A percentile compares a stretch with the other conserved stretches of the same genome.
These are phyloP conservation scores for Sitta europaea DNA, from an alignment of 2,113 vertebrate species.

Conservation along the genomic window DNA sequence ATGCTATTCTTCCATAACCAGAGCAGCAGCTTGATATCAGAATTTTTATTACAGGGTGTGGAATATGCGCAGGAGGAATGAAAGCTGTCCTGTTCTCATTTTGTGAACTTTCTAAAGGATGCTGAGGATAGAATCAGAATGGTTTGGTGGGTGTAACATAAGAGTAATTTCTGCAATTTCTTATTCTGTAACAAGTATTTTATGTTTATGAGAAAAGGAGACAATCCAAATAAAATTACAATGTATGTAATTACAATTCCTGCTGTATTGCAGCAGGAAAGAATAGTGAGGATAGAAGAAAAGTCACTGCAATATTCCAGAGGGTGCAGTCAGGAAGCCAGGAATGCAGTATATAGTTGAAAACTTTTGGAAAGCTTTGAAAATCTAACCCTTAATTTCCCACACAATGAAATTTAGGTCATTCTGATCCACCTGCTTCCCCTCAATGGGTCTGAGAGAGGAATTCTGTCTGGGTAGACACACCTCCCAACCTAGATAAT, in stretches of 20 bases:
- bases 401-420: not conserved
- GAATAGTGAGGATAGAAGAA: not conserved
- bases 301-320: not conserved
- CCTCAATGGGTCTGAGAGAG: not conserved
- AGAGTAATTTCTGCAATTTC: not conserved
- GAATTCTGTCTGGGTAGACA: not conserved
- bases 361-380: not conserved
- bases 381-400: not conserved
- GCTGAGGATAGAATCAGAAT: not conserved
- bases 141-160: not conserved
- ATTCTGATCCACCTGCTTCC: not conserved
- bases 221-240: not conserved
- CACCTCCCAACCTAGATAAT: not conserved
- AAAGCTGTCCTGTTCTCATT: not conserved
- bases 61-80: not conserved
- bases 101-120: not conserved
- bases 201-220: not conserved
- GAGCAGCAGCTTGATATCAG: constrained; percentile 21
- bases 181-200: not conserved
- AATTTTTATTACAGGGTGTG: not conserved
- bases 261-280: not conserved
- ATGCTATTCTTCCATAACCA: constrained; percentile 39
- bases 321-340: not conserved
- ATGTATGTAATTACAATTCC: too few relatives aligned
- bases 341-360: not conserved